Conservation (phyloP, 2,888 invertebrate genomes). For the Dynastes hyllus region DNA sequence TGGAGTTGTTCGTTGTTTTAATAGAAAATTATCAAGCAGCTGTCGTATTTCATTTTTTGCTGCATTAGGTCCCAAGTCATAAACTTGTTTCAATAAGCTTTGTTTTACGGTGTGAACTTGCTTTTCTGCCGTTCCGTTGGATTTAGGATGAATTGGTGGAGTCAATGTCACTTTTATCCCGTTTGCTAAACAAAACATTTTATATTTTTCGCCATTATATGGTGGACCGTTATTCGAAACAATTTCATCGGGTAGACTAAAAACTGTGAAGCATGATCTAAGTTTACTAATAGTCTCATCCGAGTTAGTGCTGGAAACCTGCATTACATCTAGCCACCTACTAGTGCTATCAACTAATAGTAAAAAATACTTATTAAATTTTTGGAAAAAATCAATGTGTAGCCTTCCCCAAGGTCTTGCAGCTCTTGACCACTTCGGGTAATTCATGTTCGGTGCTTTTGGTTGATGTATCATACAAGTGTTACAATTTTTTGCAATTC, state of each 20-base stretch:
- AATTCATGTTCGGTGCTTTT: not conserved
- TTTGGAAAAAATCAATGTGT: not conserved
- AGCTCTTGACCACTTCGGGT: not conserved
- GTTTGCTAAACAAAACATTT: conserved; percentile 43
- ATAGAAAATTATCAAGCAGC: too few relatives aligned
- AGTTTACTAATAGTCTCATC: conserved; percentile 12
- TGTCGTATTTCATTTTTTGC: too few relatives aligned
- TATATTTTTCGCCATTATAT: conserved; percentile 50
- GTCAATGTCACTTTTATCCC: conserved; percentile 43
- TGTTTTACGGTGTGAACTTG: conserved; percentile 45
- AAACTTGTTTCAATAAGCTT: not conserved
- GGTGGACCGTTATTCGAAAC: conserved; percentile 54
- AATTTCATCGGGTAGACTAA: conserved; percentile 49
- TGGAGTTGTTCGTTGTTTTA: conserved; percentile 26
- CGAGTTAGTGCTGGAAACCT: conserved; percentile 31
- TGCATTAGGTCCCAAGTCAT: too few relatives aligned
- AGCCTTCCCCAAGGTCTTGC: not conserved
- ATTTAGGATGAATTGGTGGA: conserved; percentile 51
- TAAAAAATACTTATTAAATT: not conserved
- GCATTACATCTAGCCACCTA: conserved; percentile 48
- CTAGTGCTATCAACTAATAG: conserved; percentile 43
- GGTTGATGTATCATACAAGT: not conserved
- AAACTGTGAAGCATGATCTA: conserved; percentile 26
- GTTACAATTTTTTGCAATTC: not conserved
- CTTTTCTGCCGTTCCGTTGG: conserved; percentile 48